phyloP scores from a whole-genome alignment of 2,888 invertebrate species.

The Heliconius cydno region DNA sequence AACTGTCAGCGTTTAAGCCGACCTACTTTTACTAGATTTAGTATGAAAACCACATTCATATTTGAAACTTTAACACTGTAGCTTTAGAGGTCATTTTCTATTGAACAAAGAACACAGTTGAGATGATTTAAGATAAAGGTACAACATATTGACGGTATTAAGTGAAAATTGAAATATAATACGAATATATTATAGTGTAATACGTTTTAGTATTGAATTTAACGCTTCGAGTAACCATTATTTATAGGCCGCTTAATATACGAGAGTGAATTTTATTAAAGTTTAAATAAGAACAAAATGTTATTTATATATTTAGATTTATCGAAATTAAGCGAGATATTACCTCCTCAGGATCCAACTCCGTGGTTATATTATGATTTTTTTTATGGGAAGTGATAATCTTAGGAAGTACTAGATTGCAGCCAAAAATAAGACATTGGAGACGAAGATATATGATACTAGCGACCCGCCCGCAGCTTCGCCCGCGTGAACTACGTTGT shows the following conservation, averaged over 20 bases:
- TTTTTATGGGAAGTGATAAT: too few species aligned
- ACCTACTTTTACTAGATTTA: conserved; percentile 33
- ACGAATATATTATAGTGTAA: conserved; percentile 20
- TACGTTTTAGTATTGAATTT: conserved; percentile 12
- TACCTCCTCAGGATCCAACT: too few species aligned
- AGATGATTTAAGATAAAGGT: conserved; percentile 20
- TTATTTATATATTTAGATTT: too few species aligned
- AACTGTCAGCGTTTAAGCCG: conserved; percentile 43
- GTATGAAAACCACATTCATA: not conserved
- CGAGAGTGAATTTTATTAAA: too few species aligned
- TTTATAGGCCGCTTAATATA: not conserved
- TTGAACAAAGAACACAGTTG: not conserved
- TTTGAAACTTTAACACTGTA: not conserved
- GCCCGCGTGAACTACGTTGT: too few species aligned
- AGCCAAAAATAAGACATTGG: too few species aligned
- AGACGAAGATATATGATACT: too few species aligned
- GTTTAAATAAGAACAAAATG: too few species aligned
- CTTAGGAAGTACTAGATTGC: too few species aligned
- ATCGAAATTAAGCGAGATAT: too few species aligned
- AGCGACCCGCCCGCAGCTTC: too few species aligned
- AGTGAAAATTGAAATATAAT: conserved; percentile 23
- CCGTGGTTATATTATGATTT: too few species aligned
- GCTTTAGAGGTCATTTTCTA: not conserved
- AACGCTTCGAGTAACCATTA: not conserved
- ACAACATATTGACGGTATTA: conserved; percentile 21